These are phyloP conservation scores for Medauroidea extradentata DNA, from an alignment of 1,140 invertebrate genomes.

Conservation along the genomic window DNA sequence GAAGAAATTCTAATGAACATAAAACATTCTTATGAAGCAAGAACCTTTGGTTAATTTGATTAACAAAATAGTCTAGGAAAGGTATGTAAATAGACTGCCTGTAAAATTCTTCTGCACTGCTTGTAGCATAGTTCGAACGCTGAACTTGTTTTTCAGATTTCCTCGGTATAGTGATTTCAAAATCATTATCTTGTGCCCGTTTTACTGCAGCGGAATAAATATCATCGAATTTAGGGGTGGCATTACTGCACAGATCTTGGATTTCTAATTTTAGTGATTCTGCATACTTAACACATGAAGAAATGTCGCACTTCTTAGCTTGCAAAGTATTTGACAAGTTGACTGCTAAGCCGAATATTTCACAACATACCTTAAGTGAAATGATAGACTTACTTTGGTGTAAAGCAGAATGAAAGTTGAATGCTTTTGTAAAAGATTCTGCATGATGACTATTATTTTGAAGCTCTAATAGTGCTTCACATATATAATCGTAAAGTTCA, in stretches of 20 bases:
- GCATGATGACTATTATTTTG: conserved; percentile 8
- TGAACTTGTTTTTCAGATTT: not conserved
- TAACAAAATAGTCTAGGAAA: not conserved
- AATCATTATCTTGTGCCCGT: not conserved
- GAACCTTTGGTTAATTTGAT: not conserved
- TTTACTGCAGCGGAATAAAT: not conserved
- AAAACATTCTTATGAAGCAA: not conserved
- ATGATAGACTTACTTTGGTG: conserved; percentile 11
- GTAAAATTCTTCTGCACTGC: not conserved
- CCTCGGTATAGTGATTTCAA: not conserved
- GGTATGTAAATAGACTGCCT: conserved; percentile 1
- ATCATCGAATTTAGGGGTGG: not conserved
- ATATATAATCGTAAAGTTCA: conserved; percentile 7
- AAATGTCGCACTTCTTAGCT: not conserved
- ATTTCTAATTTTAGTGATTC: not conserved
- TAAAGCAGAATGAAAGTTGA: conserved; percentile 4
- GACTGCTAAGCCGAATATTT: conserved; percentile 8
- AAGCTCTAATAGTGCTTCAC: conserved; percentile 10
- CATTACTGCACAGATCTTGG: not conserved
- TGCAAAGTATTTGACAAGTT: conserved; percentile 11
- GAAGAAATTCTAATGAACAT: conserved; percentile 2
- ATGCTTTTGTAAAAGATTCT: conserved; percentile 7
- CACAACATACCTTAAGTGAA: not conserved
- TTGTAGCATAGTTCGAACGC: not conserved
- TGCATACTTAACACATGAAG: not conserved